Evolutionary conservation across 1,140 invertebrate species (phyloP), one percentile per base, ranked within the genome.

Genomic region (Cherax destructor): DNA sequence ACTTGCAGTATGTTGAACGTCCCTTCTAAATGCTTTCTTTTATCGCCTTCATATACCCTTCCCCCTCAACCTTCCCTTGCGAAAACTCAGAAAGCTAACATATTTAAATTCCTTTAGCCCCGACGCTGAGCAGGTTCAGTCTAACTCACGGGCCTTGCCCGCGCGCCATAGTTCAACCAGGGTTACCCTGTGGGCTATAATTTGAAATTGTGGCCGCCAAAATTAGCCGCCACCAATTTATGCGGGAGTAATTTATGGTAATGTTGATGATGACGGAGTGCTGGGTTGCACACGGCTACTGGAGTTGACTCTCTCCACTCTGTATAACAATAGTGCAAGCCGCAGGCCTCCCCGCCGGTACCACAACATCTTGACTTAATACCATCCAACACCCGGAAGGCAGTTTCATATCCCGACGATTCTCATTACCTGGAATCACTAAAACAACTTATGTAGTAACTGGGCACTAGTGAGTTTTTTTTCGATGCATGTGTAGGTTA

Each of bases 201-300:
- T 83, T 69, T 83, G n/a, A 30, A 83, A 61, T 41, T 69, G 81
- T 65, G 74, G 47, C 74, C 89, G 83, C 89, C 89, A 91, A 91
- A 85, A 85, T 85, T 85, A 91, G 56, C 83, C 61, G 16, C 89
- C 89, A 79, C 89, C 89, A 91, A 91, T 56, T 72, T 79, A 69
- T 78, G 72, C 81, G n/a, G 56, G 77, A 84, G 83, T 76, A 81
- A 91, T 91, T 91, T 91, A 91, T 91, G 89, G 89, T 91, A 91
- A 91, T 91, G 83, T 77, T 91, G 89, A 91, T 91, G 89, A 91
- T 91, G 89, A 91, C 86, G 89, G 89, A 91, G 89, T 83, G 83
- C 21, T 59, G 83, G 83, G 83, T 76, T 91, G 89, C 89, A 77
- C 89, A 91, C 61, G 76, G 89, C 89, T 91, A 91, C 89, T 72